Evolutionary conservation across 1,140 invertebrate species (phyloP), one percentile per base, ranked within the genome.

Genomic region (Drosophila simulans): DNA sequence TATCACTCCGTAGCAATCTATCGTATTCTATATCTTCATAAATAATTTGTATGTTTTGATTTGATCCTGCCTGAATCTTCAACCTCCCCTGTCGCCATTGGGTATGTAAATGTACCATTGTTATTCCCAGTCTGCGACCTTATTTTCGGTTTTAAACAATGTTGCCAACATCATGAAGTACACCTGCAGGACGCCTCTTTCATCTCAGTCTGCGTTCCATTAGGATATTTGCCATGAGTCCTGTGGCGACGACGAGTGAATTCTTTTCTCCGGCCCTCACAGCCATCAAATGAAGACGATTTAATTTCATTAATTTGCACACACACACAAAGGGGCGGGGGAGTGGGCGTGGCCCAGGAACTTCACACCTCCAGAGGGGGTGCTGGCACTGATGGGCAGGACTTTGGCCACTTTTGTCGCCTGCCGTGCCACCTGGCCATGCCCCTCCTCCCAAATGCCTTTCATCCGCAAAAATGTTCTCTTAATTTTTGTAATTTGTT

Each of bases 251-350:
- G 20, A 35, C 25, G 35, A 69, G 17, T 39, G 58, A 65, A 64
- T 48, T 46, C 13, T 42, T 37, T 49, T 55, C 27, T 45, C n/a
- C 37, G 37, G 35, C 49, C 43, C 46, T 60, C 35, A 37, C 45
- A 51, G 27, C 77, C 82, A 85, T 85, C 84, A 78, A 86, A 82
- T 68, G 77, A 88, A 82, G 64, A 73, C 83, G 64, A 86, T 86
- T 86, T 86, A 88, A 86, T 86, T 86, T 82, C 83, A 86, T 86
- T 86, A 86, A 86, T 86, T 82, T 88, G 78, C 69, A 63, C 73
- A 77, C 54, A 72, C 27, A 27, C 25, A 27, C 25, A 42, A 31
- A 25, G 25, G 22, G 17, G 11, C 27, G 27, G 20, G n/a, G 39
- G 5, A 12, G 20, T 17, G 25, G 22, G 20, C 37, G 31, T 12